Conservation (phyloP, 2,797 vertebrate species). For the Gallinago stenura region DNA sequence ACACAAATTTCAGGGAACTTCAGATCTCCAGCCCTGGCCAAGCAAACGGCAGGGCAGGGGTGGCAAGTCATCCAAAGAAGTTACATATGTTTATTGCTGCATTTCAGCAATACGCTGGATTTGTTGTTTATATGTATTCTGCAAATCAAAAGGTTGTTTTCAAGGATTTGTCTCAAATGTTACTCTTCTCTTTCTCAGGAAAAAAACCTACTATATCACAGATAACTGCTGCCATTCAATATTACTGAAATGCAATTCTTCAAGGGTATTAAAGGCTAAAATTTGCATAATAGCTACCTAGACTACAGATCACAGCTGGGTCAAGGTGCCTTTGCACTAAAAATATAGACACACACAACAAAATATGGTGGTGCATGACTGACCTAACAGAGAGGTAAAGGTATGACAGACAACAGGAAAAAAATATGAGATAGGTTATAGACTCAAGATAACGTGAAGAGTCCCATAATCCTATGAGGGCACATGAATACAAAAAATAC, state of each 20-base stretch:
- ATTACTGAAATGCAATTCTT: conserved; percentile 10
- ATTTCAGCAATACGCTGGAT: background rate
- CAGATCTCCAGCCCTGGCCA: background rate
- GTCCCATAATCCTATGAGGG: background rate
- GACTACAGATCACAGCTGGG: background rate
- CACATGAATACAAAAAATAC: background rate
- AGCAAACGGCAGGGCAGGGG: background rate
- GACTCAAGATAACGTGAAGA: background rate
- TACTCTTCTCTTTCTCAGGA: background rate
- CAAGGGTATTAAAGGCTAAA: background rate
- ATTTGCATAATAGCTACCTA: conserved; percentile 13
- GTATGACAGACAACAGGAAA: background rate
- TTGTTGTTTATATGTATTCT: background rate
- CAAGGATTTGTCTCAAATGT: background rate
- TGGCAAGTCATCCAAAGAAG: background rate
- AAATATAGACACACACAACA: background rate
- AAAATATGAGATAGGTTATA: background rate
- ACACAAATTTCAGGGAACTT: background rate
- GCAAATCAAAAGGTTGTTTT: background rate
- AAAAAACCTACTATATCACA: background rate
- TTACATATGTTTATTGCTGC: background rate
- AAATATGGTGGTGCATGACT: background rate
- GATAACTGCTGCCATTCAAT: background rate
- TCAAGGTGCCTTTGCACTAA: background rate
- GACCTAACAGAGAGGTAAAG: background rate